Evolutionary conservation across 2,113 vertebrate genomes (phyloP), one percentile per base, ranked within the genome.

Genomic region (Leptobrachium ailaonicum): DNA sequence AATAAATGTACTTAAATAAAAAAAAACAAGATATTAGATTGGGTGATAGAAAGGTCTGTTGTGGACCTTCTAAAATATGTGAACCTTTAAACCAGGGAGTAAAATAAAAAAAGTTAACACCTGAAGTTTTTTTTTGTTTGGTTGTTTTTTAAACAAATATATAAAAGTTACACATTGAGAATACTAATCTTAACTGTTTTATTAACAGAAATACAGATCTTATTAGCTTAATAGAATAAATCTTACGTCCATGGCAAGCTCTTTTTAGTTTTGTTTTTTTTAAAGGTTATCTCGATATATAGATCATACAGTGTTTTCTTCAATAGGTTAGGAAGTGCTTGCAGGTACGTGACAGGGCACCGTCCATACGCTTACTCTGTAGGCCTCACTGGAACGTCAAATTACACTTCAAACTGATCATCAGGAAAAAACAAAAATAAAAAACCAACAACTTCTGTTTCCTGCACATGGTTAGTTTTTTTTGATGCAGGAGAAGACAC

Each of bases 121-220:
- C 20, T 32, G 20, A 32, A 32, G 20, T 32, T 32, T 32, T 32
- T 32, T 1, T 32, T 1, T 32, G 20, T 32, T 32, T 32, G 20
- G 20, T 32, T 32, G 20, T 32, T 32, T 32, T 32, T 32, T 32
- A 32, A 32, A 32, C 20, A 32, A 32, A 32, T 62, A 63, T 66
- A 80, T 73, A 74, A 80, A 74, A 71, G 79, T 80, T 80, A 80
- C 79, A 80, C 79, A 80, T 75, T 58, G 56, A 75, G 72, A 74
- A 62, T 80, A 62, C 79, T 80, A 80, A 80, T 74, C 71, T 71
- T 80, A 80, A 75, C 79, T 41, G 60, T 74, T 80, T 80, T 80
- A 80, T 80, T 80, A 74, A 80, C 79, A 80, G 71, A 74, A 80
- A 80, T 80, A 80, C 79, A 80, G 79, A 74, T 75, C 71, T 67